Evolutionary conservation across 2,113 vertebrate species (phyloP), one percentile per base, ranked within the genome.

Genomic region (Ageneiosus marmoratus): DNA sequence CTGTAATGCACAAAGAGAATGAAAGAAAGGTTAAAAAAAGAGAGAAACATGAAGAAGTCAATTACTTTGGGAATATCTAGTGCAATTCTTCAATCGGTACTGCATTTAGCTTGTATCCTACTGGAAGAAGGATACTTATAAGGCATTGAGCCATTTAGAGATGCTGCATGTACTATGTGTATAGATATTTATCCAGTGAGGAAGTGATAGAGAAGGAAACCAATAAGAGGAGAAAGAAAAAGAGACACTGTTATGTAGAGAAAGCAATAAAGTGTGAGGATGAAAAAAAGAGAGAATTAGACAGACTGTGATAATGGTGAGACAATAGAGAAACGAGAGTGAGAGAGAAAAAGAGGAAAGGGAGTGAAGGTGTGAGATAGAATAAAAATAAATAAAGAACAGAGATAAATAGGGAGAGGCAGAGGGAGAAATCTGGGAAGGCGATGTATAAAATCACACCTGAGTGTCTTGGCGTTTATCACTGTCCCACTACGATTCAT

Each of bases 401-500:
- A 46, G 46, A 46, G 11, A 46, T 46, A 46, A 46, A 46, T 46
- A 46, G 10, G 10, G 8, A 41, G 41, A 70, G 34, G 37, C 22
- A 70, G 18, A 44, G 37, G 37, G 16, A 12, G 10, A 63, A 1
- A 0, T n/a, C n/a, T n/a, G n/a, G n/a, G 1, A 78, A n/a, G 1
- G 9, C 22, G 32, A 5, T 20, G 44, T 29, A 29, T 27, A 50
- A 32, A 55, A 62, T 51, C 94, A 95, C 89, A 98, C 98, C 95
- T 95, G 78, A 99, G 91, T 0, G 97, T 99, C 92, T 98, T 99
- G 86, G 97, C 96, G 0, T 98, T 99, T 62, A 98, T 91, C 9
- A 95, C 94, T 0, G 95, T 95, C 62, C 97, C 98, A 1, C 95
- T 95, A 73, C 97, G 94, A 90, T 96, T 99, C 91, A 99, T 99